Evolutionary conservation across 2,888 invertebrate species (phyloP), one percentile per base, ranked within the genome.

Genomic region (Norana najaformis): DNA sequence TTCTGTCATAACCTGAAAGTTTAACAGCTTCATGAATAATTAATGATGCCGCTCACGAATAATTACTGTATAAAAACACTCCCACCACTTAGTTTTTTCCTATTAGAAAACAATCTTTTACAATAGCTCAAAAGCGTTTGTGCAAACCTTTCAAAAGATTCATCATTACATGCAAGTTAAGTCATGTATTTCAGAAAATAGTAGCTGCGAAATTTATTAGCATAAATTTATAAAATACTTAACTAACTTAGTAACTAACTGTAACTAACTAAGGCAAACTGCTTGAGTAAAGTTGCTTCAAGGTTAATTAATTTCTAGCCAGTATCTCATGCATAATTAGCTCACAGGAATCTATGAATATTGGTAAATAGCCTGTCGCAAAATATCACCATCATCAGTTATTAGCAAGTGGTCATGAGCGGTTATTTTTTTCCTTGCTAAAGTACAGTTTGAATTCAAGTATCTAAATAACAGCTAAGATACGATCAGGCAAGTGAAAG

Each of bases 1-100:
- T n/a, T 69, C 69, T 69, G 69, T 69, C 69, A 69, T 69, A n/a
- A 30, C 69, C 69, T 69, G 69, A 69, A 69, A 69, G 69, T 69
- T 0, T n/a, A 69, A 69, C n/a, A 11, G 69, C 8, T n/a, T 69
- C 69, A 69, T 69, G 69, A 69, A 69, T 69, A 69, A 69, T 69
- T 69, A n/a, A 69, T n/a, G 14, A 69, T 5, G 1, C 69, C 30
- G 30, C 69, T 69, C 69, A 69, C n/a, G 69, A 69, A 69, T 69
- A 69, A 69, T 69, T 69, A 69, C 30, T 69, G 6, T 69, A 69
- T n/a, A 30, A 30, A 30, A 69, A 69, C 69, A n/a, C 30, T 30
- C 69, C n/a, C 69, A 69, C 11, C 11, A 8, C 8, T 69, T 13
- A n/a, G 69, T 69, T 69, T 69, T n/a, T 69, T 69, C 69, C 30